Evolutionary conservation across 1,140 invertebrate genomes (phyloP).

Genomic region (Drosophila eugracilis): DNA sequence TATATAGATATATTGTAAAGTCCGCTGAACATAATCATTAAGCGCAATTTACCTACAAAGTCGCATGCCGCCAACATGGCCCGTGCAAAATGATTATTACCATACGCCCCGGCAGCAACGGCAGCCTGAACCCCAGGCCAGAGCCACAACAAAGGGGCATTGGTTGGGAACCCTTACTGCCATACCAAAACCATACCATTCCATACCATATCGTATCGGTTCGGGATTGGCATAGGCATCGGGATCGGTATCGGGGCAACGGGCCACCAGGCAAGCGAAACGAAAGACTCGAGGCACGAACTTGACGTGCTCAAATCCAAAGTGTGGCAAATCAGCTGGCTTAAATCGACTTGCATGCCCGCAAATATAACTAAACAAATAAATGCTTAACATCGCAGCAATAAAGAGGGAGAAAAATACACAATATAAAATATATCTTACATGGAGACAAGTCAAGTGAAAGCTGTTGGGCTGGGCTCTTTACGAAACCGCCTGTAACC

Average conservation of each 20-base stretch:
- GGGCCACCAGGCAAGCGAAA: constrained; percentile 75
- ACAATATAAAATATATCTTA: constrained; percentile 34
- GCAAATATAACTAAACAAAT: constrained; percentile 64
- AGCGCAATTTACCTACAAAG: constrained; percentile 83
- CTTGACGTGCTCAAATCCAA: constrained; percentile 81
- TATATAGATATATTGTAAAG: constrained; percentile 67
- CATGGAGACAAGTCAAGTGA: constrained; percentile 46
- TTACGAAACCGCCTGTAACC: constrained; percentile 40
- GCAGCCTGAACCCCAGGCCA: constrained; percentile 12
- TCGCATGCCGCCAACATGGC: constrained; percentile 68
- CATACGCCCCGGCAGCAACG: constrained; percentile 59
- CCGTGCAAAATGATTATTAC: constrained; percentile 78
- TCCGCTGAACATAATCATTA: constrained; percentile 80
- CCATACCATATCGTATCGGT: constrained; percentile 14
- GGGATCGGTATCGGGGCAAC: constrained; percentile 42
- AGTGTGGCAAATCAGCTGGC: constrained; percentile 75
- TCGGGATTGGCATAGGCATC: constrained; percentile 8
- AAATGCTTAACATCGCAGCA: constrained; percentile 51
- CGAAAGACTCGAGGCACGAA: constrained; percentile 80
- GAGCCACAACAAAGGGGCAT: constrained; percentile 25
- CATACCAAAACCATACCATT: not conserved
- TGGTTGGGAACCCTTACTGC: too few species aligned
- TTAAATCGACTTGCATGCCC: constrained; percentile 22
- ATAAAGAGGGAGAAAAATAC: constrained; percentile 11
- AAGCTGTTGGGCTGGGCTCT: constrained; percentile 58